Percentiles rank a stretch among this genome's conserved stretches.
Evolutionary conservation across 2,888 invertebrate genomes (phyloP).

Genomic region (Melitaea athalia): DNA sequence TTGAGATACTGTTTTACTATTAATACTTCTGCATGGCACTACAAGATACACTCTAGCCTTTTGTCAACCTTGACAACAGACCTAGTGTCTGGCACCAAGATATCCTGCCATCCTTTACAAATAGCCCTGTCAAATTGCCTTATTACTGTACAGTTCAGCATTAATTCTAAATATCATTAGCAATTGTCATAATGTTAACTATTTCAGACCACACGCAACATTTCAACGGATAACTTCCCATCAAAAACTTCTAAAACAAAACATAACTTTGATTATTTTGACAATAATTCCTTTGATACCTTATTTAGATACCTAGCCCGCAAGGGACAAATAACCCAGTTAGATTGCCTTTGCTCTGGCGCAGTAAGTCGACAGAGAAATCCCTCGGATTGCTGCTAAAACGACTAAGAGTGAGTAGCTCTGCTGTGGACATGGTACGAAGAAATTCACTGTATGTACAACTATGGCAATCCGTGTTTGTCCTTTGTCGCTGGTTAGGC

Average conservation of each 20-base stretch:
- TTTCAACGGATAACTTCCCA: neutral
- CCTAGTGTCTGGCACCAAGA: too few species aligned
- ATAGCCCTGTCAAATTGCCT: too few species aligned
- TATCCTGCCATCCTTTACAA: too few species aligned
- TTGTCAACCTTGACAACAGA: too few species aligned
- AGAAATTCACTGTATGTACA: conserved; percentile 57
- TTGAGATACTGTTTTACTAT: too few species aligned
- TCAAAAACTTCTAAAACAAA: neutral
- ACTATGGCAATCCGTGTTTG: conserved; percentile 46
- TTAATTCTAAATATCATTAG: too few species aligned
- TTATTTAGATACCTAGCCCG: conserved; percentile 63
- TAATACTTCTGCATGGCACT: too few species aligned
- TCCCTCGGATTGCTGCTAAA: conserved; percentile 70
- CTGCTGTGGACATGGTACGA: conserved; percentile 40
- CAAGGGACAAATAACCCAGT: conserved; percentile 62
- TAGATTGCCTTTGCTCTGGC: conserved; percentile 74
- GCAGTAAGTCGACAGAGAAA: conserved; percentile 71
- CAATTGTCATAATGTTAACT: too few species aligned
- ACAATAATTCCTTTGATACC: conserved; percentile 23
- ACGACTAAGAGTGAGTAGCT: conserved; percentile 69
- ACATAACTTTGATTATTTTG: neutral
- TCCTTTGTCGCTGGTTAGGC: conserved; percentile 42
- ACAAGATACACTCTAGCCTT: too few species aligned
- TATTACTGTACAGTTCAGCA: too few species aligned
- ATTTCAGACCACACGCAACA: neutral